Percentiles rank a stretch among this genome's conserved stretches.
These are phyloP conservation scores for Oryzias dopingdopingensis DNA, from an alignment of 2,797 vertebrate genomes.

Conservation along the genomic window DNA sequence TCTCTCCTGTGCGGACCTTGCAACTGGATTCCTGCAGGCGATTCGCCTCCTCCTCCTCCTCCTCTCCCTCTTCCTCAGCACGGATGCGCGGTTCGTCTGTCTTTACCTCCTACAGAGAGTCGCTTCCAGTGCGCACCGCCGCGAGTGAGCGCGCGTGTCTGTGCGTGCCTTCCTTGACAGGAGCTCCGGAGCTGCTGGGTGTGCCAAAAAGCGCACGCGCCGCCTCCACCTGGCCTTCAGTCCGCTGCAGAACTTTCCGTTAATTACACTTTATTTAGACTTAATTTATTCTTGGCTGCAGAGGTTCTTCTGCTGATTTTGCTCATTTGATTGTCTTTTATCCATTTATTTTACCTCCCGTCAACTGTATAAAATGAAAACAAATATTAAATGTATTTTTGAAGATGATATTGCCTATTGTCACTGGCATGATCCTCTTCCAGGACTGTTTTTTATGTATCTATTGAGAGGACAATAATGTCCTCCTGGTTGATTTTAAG, in stretches of 20 bases:
- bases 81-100: slow-evolving; percentile 43
- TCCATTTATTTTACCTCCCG: too few species aligned
- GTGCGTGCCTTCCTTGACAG: slow-evolving; percentile 17
- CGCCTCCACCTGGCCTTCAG: slow-evolving; percentile 20
- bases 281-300: too few species aligned
- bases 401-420: too few species aligned
- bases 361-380: too few species aligned
- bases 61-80: slow-evolving; percentile 36
- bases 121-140: slow-evolving; percentile 20
- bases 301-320: too few species aligned
- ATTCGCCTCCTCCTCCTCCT: slow-evolving; percentile 20
- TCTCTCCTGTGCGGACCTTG: slow-evolving; percentile 46
- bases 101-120: slow-evolving; percentile 40
- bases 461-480: too few species aligned
- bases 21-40: slow-evolving; percentile 62
- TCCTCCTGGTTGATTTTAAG: slow-evolving; percentile 6
- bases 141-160: neutral
- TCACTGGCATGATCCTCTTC: too few species aligned
- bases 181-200: slow-evolving; percentile 27
- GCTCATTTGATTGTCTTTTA: too few species aligned
- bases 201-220: slow-evolving; percentile 43
- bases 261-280: neutral
- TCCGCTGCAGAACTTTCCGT: slow-evolving; percentile 8
- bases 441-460: too few species aligned
- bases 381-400: too few species aligned